These are phyloP conservation scores for Drosophila takahashii DNA, from an alignment of 1,140 invertebrate genomes.

Conservation along the genomic window DNA sequence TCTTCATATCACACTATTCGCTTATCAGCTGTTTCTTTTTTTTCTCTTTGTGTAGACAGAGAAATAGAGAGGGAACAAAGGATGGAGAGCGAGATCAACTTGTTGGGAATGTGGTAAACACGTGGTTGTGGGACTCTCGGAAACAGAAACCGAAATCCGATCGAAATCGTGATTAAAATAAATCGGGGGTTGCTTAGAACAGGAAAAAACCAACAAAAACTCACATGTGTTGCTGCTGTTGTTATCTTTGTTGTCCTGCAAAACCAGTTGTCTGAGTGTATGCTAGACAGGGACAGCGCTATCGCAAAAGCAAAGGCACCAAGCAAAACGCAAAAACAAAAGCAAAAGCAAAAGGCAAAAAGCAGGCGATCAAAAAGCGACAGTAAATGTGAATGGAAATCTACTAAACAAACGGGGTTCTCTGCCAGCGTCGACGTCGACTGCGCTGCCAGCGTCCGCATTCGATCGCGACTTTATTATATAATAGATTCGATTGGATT, in stretches of 20 bases:
- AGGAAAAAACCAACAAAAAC: slow-evolving; percentile 3
- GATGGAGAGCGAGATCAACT: slow-evolving; percentile 52
- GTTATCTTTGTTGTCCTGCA: slow-evolving; percentile 52
- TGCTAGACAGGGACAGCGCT: slow-evolving; percentile 14
- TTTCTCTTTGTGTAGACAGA: neutral
- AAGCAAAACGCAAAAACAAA: slow-evolving; percentile 15
- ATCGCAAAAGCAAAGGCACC: slow-evolving; percentile 17
- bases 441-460: slow-evolving; percentile 27
- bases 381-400: slow-evolving; percentile 82
- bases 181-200: slow-evolving; percentile 28
- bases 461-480: slow-evolving; percentile 68
- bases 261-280: slow-evolving; percentile 43
- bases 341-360: slow-evolving; percentile 24
- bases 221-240: slow-evolving; percentile 33
- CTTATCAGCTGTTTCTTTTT: neutral
- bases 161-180: slow-evolving; percentile 39
- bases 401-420: slow-evolving; percentile 70
- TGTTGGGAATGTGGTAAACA: slow-evolving; percentile 78
- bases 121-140: slow-evolving; percentile 50
- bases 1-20: neutral
- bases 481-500: slow-evolving; percentile 82
- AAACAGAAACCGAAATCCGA: slow-evolving; percentile 17
- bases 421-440: slow-evolving; percentile 14
- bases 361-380: slow-evolving; percentile 73
- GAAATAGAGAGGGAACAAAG: neutral